Percentiles rank a stretch among this genome's conserved stretches.
Conservation (phyloP, 2,797 vertebrate species). For the Periparus ater region DNA sequence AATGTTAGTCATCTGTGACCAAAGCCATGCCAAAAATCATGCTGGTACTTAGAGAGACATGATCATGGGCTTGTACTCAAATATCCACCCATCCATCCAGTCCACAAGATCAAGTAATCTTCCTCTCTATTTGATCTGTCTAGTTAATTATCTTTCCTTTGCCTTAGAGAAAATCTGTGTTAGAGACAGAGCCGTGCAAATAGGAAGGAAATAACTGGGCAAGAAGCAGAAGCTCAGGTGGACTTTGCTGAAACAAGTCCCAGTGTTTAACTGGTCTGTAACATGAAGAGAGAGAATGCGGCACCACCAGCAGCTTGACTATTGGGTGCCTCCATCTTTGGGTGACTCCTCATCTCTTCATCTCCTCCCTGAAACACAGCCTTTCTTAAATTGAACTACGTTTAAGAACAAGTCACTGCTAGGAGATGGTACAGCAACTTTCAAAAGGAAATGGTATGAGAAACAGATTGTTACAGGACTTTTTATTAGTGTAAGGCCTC, state of each 20-base stretch:
- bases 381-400: neutral
- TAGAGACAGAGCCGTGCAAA: neutral
- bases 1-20: neutral
- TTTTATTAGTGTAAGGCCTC: constrained; percentile 10
- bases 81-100: neutral
- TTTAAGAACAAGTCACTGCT: neutral
- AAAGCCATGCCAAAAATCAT: neutral
- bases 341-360: neutral
- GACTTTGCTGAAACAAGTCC: neutral
- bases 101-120: neutral
- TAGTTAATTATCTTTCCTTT: neutral
- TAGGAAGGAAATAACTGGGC: neutral
- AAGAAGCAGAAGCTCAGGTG: neutral
- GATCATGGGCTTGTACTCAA: neutral
- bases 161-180: neutral
- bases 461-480: constrained; percentile 42
- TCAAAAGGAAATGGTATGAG: constrained; percentile 6
- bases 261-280: neutral
- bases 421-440: neutral
- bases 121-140: neutral
- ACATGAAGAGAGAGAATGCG: neutral
- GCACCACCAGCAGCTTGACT: neutral
- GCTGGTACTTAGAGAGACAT: neutral
- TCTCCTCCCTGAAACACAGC: neutral
- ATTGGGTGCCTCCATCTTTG: neutral